Evolutionary conservation across 2,888 invertebrate species (phyloP).

Genomic region (Sinhomidia bicolor): DNA sequence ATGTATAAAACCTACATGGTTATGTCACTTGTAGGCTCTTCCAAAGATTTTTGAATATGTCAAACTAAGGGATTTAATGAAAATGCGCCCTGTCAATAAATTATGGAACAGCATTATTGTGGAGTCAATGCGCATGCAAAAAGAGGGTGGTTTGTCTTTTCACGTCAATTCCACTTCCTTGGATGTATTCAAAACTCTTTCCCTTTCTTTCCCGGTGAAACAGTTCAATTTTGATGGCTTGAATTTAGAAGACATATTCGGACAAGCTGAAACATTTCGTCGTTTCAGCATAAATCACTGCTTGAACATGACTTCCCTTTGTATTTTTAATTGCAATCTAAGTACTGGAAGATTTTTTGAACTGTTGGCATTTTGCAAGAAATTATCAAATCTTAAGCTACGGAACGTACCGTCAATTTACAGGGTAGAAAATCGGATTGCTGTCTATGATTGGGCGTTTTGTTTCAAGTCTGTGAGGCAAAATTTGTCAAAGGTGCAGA

Average conservation of each 20-base stretch:
- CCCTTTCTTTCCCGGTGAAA: background rate
- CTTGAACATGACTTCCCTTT: background rate
- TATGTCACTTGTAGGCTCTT: background rate
- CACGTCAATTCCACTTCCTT: background rate
- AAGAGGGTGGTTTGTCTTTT: background rate
- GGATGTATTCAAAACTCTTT: background rate
- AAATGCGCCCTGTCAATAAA: background rate
- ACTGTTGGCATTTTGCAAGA: conserved; percentile 44
- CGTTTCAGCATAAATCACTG: conserved; percentile 6
- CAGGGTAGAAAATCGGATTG: background rate
- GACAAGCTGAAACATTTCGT: conserved; percentile 4
- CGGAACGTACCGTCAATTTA: background rate
- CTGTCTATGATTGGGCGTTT: conserved; percentile 20
- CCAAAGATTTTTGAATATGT: background rate
- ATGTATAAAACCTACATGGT: too few relatives aligned
- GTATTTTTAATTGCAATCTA: background rate
- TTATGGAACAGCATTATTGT: background rate
- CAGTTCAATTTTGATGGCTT: conserved; percentile 1
- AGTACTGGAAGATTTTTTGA: conserved; percentile 50
- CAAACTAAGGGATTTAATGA: background rate
- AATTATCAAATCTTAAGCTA: background rate
- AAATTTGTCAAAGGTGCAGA: background rate
- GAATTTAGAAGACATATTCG: conserved; percentile 35
- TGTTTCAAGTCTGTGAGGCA: background rate
- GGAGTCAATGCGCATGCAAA: background rate